phyloP scores from a whole-genome alignment of 2,888 invertebrate genomes.

The Tanypteryx hageni region DNA sequence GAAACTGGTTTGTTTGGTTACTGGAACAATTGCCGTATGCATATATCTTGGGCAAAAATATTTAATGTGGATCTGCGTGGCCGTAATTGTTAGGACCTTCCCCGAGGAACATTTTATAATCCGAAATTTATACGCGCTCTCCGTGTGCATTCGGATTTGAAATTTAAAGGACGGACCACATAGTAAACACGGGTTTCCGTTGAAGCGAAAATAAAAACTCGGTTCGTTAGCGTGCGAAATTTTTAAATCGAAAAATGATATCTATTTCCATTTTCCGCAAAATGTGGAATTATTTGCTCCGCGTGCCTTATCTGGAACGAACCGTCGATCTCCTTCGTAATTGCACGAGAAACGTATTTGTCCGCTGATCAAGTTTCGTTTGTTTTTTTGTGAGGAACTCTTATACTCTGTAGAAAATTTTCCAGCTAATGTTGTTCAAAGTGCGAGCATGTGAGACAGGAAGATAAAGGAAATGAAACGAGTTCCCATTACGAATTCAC shows the following conservation, averaged over 20 bases:
- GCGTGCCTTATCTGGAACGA: neutral
- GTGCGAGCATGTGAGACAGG: too few species aligned
- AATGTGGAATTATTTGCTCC: neutral
- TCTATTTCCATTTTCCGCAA: neutral
- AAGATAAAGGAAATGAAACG: too few species aligned
- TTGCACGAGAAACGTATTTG: neutral
- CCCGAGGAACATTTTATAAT: neutral
- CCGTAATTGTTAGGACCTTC: neutral
- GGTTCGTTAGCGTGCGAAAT: conserved; percentile 20
- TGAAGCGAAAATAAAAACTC: neutral
- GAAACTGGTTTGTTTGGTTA: neutral
- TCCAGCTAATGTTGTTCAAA: too few species aligned
- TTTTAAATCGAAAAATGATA: neutral
- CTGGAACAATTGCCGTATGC: neutral
- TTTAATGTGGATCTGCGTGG: neutral
- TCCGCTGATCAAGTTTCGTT: neutral
- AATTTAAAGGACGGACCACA: neutral
- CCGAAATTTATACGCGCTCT: neutral
- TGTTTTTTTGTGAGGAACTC: neutral
- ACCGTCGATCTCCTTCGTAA: neutral
- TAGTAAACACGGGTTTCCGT: neutral
- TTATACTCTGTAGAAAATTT: too few species aligned
- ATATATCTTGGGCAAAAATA: neutral
- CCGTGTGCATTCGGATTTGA: neutral
- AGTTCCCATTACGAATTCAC: too few species aligned